phyloP scores from a whole-genome alignment of 2,113 vertebrate genomes.

The Malaclemys terrapin region DNA sequence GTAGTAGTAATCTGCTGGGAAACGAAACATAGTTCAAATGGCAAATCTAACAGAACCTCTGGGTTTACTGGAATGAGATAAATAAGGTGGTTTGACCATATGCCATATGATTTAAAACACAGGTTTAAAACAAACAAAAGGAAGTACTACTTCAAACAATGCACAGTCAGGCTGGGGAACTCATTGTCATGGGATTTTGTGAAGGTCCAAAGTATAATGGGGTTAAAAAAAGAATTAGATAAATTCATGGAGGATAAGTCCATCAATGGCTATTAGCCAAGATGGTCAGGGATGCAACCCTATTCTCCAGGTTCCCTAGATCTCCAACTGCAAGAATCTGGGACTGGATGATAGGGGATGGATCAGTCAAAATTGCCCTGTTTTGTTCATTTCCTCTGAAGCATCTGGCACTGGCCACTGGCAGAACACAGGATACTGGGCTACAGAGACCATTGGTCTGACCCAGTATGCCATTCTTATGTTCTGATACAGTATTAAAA shows the following conservation, averaged over 20 bases:
- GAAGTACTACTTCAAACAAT: neutral
- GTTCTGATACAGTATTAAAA: neutral
- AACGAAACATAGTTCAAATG: neutral
- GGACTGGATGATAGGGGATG: neutral
- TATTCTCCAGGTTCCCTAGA: neutral
- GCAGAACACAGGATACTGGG: neutral
- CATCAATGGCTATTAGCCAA: neutral
- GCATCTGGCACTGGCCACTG: neutral
- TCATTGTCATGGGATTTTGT: neutral
- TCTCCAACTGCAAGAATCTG: neutral
- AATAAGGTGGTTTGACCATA: neutral
- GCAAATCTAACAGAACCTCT: constrained; percentile 2
- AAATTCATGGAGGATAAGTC: neutral
- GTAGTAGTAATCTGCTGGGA: neutral
- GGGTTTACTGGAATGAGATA: neutral
- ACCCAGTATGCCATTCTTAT: neutral
- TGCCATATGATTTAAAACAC: neutral
- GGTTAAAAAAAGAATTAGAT: neutral
- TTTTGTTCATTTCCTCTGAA: neutral
- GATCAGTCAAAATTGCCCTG: neutral
- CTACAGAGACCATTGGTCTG: neutral
- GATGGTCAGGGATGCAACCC: neutral
- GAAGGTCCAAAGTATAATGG: neutral
- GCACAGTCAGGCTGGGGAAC: neutral
- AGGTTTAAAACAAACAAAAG: neutral